Percentiles rank a stretch among this genome's conserved stretches.
These are phyloP conservation scores for Drosophila nigricruria DNA, from an alignment of 2,888 invertebrate species.

Conservation along the genomic window DNA sequence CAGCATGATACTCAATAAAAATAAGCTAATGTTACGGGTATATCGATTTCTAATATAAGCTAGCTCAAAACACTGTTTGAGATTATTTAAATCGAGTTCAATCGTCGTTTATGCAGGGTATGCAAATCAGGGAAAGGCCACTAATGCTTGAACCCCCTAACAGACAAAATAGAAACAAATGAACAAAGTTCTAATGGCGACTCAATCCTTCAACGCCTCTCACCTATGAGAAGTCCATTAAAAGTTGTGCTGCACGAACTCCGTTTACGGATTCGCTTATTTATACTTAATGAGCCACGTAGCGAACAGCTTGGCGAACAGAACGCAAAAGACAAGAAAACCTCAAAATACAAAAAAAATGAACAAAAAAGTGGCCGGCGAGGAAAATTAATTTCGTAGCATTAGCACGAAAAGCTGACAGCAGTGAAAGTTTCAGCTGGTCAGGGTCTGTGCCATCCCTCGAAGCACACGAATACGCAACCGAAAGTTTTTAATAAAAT, in stretches of 20 bases:
- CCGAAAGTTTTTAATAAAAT: constrained; percentile 59
- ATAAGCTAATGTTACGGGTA: too few relatives aligned
- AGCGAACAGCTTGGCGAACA: constrained; percentile 30
- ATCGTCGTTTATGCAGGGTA: too few relatives aligned
- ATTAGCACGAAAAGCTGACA: constrained; percentile 42
- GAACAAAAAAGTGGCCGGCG: constrained; percentile 2
- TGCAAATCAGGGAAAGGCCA: neutral
- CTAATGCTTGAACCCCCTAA: neutral
- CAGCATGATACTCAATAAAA: neutral
- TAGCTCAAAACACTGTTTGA: neutral
- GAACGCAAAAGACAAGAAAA: constrained; percentile 14
- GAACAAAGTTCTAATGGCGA: constrained; percentile 28
- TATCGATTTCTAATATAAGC: too few relatives aligned
- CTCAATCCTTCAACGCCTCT: constrained; percentile 27
- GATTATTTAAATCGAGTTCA: neutral
- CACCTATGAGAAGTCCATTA: constrained; percentile 44
- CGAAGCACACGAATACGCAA: constrained; percentile 1
- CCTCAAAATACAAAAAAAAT: neutral
- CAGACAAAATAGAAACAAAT: constrained; percentile 5
- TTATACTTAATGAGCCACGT: constrained; percentile 60
- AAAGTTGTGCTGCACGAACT: constrained; percentile 49
- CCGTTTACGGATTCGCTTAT: constrained; percentile 35
- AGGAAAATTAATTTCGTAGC: constrained; percentile 52
- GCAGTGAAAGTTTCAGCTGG: constrained; percentile 18
- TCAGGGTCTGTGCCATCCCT: neutral